Evolutionary conservation across 2,797 vertebrate genomes (phyloP).

Genomic region (Bradypodion ventrale): DNA sequence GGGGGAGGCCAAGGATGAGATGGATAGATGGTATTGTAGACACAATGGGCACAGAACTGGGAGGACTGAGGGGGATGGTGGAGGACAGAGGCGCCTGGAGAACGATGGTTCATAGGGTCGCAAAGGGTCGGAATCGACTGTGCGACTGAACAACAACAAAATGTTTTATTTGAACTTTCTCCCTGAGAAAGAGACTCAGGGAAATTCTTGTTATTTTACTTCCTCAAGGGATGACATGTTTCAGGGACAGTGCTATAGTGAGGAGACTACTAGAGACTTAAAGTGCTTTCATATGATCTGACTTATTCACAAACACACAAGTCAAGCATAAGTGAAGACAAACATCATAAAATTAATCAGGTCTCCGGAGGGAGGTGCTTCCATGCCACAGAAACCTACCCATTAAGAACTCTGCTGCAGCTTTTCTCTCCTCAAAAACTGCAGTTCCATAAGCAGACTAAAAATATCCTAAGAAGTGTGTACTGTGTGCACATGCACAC

Average conservation of each 20-base stretch:
- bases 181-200: not conserved
- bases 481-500: too few relatives aligned
- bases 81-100: too few relatives aligned
- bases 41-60: too few relatives aligned
- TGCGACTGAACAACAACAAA: too few relatives aligned
- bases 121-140: too few relatives aligned
- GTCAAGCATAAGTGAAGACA: not conserved
- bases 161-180: not conserved
- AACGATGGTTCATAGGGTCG: too few relatives aligned
- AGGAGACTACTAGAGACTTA: not conserved
- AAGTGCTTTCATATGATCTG: not conserved
- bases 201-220: not conserved
- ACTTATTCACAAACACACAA: not conserved
- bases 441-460: not conserved
- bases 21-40: too few relatives aligned
- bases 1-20: too few relatives aligned
- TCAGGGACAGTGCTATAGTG: not conserved
- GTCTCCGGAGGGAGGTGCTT: not conserved
- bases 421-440: not conserved
- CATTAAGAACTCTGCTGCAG: not conserved
- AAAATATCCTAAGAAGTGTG: not conserved
- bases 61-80: too few relatives aligned
- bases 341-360: not conserved
- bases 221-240: not conserved
- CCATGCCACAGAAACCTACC: not conserved